A percentile compares a stretch with the other conserved stretches of the same genome.
Conservation (phyloP, 37 sponge, comb jelly and placozoan species). For the Hormiphora californensis region DNA sequence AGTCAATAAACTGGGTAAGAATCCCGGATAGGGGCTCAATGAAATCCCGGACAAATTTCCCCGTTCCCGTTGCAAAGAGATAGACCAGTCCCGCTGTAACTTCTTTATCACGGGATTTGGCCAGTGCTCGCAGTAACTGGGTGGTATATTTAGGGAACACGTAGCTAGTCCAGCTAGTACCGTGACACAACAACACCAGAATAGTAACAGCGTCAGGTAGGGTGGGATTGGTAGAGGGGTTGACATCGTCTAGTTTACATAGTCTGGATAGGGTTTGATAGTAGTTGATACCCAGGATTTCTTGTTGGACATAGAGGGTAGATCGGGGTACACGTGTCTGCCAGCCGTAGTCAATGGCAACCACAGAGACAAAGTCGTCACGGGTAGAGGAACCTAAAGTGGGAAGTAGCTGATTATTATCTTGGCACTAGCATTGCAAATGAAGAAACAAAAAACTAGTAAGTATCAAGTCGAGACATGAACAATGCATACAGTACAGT, state of each 20-base stretch:
- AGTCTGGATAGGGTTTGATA: conserved; percentile 1
- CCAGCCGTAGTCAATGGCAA: conserved; percentile 43
- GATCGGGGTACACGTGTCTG: background rate
- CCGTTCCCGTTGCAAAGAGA: no score
- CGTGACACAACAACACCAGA: no score
- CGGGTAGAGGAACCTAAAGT: conserved; percentile 26
- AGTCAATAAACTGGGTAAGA: conserved; percentile 19
- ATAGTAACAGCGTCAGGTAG: no score
- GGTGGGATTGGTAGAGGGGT: background rate
- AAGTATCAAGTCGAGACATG: no score
- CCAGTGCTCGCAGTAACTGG: no score
- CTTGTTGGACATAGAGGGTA: background rate
- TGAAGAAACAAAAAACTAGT: background rate
- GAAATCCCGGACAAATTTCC: background rate
- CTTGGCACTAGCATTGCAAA: no score
- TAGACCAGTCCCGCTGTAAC: no score
- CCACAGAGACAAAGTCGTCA: background rate
- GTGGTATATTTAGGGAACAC: no score
- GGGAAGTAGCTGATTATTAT: no score
- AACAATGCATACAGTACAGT: no score
- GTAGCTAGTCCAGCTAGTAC: no score
- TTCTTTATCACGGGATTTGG: no score
- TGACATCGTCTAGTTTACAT: background rate
- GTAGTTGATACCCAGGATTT: background rate
- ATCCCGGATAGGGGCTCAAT: conserved; percentile 16